A percentile compares a stretch with the other conserved stretches of the same genome.
Evolutionary conservation across 2,888 invertebrate genomes (phyloP).

Genomic region (Hemicrepidius hirtus): DNA sequence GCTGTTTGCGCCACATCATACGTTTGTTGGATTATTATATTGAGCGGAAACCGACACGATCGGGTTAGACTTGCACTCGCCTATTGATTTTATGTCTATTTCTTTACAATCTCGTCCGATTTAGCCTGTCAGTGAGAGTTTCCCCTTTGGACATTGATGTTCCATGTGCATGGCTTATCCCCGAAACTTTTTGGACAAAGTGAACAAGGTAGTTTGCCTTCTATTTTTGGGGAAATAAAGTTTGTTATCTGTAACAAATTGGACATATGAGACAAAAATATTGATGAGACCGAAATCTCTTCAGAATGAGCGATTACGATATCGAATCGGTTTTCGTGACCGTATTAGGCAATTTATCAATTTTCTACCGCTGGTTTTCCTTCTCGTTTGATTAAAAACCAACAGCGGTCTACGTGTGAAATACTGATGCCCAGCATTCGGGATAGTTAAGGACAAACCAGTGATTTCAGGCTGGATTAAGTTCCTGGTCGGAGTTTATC

Average conservation of each 20-base stretch:
- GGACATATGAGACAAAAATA: conserved; percentile 7
- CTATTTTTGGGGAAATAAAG: not conserved
- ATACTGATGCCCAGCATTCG: conserved; percentile 7
- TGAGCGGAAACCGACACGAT: conserved; percentile 47
- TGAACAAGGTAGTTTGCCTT: conserved; percentile 20
- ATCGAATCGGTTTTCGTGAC: conserved; percentile 29
- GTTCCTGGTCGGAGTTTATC: not conserved
- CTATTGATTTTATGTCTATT: conserved; percentile 41
- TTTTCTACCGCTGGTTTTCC: not conserved
- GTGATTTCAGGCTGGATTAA: conserved; percentile 31
- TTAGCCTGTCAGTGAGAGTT: conserved; percentile 35
- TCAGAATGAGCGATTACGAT: conserved; percentile 7
- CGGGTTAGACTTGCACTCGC: conserved; percentile 28
- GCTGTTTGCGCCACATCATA: conserved; percentile 44
- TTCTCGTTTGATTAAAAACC: conserved; percentile 15
- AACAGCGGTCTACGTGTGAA: conserved; percentile 10
- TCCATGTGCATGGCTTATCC: conserved; percentile 8
- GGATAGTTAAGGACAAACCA: not conserved
- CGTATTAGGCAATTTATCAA: conserved; percentile 25
- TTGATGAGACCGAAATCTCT: conserved; percentile 1
- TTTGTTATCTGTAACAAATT: conserved; percentile 1
- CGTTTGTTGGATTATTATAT: conserved; percentile 48
- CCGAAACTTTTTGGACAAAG: conserved; percentile 8
- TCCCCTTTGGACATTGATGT: conserved; percentile 18
- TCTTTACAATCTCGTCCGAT: conserved; percentile 23